A percentile compares a stretch with the other conserved stretches of the same genome.
phyloP scores from a whole-genome alignment of 2,888 invertebrate genomes.

The Dryobota labecula region DNA sequence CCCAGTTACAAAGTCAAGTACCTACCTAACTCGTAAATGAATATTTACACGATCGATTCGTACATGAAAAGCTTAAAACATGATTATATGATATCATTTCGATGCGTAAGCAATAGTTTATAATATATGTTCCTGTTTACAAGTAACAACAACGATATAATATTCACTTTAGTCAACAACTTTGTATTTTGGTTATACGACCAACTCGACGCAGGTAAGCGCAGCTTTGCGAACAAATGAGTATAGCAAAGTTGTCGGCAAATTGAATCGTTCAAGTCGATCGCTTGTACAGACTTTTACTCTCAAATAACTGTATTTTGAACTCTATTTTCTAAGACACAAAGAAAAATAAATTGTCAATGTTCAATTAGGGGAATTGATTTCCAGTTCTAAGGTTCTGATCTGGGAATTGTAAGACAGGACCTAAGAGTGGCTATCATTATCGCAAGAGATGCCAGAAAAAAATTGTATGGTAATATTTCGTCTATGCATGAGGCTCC shows the following conservation, averaged over 20 bases:
- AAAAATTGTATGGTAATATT: not conserved
- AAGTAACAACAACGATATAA: not conserved
- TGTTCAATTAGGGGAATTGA: not conserved
- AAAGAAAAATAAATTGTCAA: slow-evolving; percentile 5
- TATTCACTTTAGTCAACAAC: not conserved
- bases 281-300: slow-evolving; percentile 9
- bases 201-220: not conserved
- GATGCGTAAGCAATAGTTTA: not conserved
- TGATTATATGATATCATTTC: slow-evolving; percentile 9
- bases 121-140: slow-evolving; percentile 6
- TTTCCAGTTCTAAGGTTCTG: not conserved
- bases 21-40: not conserved
- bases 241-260: not conserved
- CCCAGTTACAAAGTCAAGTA: slow-evolving; percentile 1
- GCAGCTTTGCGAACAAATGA: not conserved
- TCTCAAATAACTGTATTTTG: slow-evolving; percentile 5
- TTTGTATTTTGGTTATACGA: slow-evolving; percentile 2
- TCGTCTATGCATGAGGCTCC: not conserved
- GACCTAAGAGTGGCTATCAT: not conserved
- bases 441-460: not conserved
- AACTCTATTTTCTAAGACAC: not conserved
- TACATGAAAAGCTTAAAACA: not conserved
- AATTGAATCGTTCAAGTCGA: slow-evolving; percentile 3
- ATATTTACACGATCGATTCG: slow-evolving; percentile 15
- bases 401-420: not conserved